Evolutionary conservation across 2,888 invertebrate genomes (phyloP).

Genomic region (Pseudanteris insignis): DNA sequence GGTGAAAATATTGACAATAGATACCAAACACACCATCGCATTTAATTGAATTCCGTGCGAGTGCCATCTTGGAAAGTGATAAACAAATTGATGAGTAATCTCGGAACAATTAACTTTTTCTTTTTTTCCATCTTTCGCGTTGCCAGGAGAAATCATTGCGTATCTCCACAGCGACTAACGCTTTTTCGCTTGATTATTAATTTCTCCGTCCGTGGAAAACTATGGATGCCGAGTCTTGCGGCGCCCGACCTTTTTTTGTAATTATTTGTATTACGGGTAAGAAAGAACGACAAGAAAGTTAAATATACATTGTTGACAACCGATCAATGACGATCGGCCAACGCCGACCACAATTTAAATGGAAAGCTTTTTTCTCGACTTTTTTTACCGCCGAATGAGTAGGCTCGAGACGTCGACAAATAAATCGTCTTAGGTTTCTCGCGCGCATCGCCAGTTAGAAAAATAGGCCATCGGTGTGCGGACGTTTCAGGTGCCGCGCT

Average conservation of each 20-base stretch:
- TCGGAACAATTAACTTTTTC: slow-evolving; percentile 20
- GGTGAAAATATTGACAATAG: slow-evolving; percentile 10
- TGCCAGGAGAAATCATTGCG: slow-evolving; percentile 20
- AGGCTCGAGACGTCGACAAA: slow-evolving; percentile 22
- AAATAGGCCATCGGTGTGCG: slow-evolving; percentile 32
- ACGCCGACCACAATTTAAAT: slow-evolving; percentile 16
- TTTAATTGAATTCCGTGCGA: slow-evolving; percentile 9
- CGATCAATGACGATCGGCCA: slow-evolving; percentile 23
- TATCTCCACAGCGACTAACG: too few species aligned
- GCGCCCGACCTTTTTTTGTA: neutral
- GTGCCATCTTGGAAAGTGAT: slow-evolving; percentile 19
- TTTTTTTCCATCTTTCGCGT: slow-evolving; percentile 14
- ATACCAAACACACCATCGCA: too few species aligned
- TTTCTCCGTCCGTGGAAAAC: too few species aligned
- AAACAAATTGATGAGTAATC: slow-evolving; percentile 21
- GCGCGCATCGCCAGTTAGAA: neutral
- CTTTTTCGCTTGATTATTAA: too few species aligned
- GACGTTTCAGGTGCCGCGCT: slow-evolving; percentile 9
- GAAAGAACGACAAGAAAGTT: slow-evolving; percentile 17
- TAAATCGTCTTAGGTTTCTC: slow-evolving; percentile 16
- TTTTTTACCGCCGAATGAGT: slow-evolving; percentile 21
- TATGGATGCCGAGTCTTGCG: too few species aligned
- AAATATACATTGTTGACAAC: slow-evolving; percentile 18
- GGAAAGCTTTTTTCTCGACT: slow-evolving; percentile 13
- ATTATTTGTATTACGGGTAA: slow-evolving; percentile 1